A percentile compares a stretch with the other conserved stretches of the same genome.
Evolutionary conservation across 2,113 vertebrate species (phyloP).

Genomic region (Misgurnus mizolepis): DNA sequence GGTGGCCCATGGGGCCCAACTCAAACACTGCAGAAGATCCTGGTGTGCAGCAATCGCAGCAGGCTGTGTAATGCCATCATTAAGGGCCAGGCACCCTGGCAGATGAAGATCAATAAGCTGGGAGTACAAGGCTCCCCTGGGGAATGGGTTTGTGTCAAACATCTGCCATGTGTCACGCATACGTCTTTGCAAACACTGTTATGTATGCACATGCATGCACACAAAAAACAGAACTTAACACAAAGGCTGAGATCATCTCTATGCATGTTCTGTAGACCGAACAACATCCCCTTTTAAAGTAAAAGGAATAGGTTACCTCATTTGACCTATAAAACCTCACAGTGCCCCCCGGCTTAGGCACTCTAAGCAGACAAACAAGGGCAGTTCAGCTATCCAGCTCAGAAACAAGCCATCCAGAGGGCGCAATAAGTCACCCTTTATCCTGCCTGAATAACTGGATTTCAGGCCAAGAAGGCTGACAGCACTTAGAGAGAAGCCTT

Average conservation of each 20-base stretch:
- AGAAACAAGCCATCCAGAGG: slow-evolving; percentile 8
- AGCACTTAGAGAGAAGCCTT: slow-evolving; percentile 21
- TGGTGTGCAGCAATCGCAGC: slow-evolving; percentile 33
- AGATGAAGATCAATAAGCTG: slow-evolving; percentile 60
- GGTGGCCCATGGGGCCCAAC: slow-evolving; percentile 38
- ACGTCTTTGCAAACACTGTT: not conserved
- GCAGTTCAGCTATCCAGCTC: slow-evolving; percentile 11
- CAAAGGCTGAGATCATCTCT: not conserved
- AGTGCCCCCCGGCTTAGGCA: not conserved
- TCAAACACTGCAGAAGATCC: slow-evolving; percentile 43
- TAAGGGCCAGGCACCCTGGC: slow-evolving; percentile 52
- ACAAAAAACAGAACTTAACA: not conserved
- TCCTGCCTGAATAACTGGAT: slow-evolving; percentile 37
- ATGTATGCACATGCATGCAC: slow-evolving; percentile 3
- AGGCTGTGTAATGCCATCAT: slow-evolving; percentile 44
- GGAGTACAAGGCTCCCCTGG: slow-evolving; percentile 46
- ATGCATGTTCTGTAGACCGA: not conserved
- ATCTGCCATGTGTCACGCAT: slow-evolving; percentile 53
- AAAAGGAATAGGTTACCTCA: not conserved
- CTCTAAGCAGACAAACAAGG: slow-evolving; percentile 22
- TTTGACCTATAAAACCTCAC: not conserved
- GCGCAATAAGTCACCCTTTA: slow-evolving; percentile 32
- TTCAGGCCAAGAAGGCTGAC: slow-evolving; percentile 5
- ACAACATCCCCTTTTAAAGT: not conserved
- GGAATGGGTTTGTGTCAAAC: slow-evolving; percentile 52